Evolutionary conservation across 1,140 invertebrate species (phyloP), one percentile per base, ranked within the genome.

Genomic region (Atopsyche davidsoni): DNA sequence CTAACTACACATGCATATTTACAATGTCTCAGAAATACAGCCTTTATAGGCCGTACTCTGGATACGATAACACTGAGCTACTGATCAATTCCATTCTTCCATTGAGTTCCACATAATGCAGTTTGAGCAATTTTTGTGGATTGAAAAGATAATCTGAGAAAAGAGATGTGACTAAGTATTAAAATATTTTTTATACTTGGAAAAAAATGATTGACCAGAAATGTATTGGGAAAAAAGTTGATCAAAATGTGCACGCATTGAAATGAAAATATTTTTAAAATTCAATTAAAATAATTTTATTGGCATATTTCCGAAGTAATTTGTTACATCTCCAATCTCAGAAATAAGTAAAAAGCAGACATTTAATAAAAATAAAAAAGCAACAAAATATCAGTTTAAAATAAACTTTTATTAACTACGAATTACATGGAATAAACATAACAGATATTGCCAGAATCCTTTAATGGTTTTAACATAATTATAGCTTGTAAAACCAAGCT

Each of bases 401-500:
- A 42, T 13, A 42, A n/a, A 23, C n/a, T 42, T 42, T 42, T 47
- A 47, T 55, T 55, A 38, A 16, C n/a, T 17, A 18, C 17, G 18
- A 39, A 21, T 22, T 51, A 51, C 21, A 51, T 35, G 18, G 25
- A 50, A 42, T 25, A 56, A 56, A 51, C 21, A 34, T 45, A 49
- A 45, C 32, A 49, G 21, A 18, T 11, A 11, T 28, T 43, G 14
- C 25, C 10, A 36, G 13, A 24, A n/a, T 23, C 25, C n/a, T 44
- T 11, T 28, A 4, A 19, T 34, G 19, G 25, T 46, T 16, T 45
- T 16, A 17, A 46, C 18, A 18, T 16, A 41, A 34, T 34, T 17
- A 40, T 36, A 53, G 34, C 45, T 58, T 58, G 56, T 58, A 58
- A 58, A 58, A 58, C 56, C 56, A 58, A 58, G 51, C 36, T 22